Evolutionary conservation across 92 coral and sea anemone genomes (phyloP).

Genomic region (Actinostola sp.): DNA sequence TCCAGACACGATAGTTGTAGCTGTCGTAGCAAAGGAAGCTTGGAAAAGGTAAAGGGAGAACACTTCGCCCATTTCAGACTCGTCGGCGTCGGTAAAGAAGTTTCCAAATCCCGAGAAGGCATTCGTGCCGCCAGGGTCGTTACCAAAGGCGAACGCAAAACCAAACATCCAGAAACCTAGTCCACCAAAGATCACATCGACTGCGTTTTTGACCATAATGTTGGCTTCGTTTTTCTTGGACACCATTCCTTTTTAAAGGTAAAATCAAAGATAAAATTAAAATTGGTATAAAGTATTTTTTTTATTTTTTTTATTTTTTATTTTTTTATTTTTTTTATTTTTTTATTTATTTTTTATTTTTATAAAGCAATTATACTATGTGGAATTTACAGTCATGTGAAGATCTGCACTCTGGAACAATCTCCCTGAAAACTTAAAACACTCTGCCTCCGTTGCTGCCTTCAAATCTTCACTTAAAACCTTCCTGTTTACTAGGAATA

Average conservation of each 20-base stretch:
- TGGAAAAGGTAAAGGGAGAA: conserved; percentile 82
- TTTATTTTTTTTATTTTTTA: background rate
- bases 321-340: too few relatives aligned
- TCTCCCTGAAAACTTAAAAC: too few relatives aligned
- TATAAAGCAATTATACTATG: too few relatives aligned
- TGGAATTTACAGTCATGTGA: too few relatives aligned
- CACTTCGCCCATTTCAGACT: conserved; percentile 77
- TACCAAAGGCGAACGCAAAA: conserved; percentile 75
- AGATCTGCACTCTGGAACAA: too few relatives aligned
- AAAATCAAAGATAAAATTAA: background rate
- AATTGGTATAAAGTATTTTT: background rate
- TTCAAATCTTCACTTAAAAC: too few relatives aligned
- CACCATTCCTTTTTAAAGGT: conserved; percentile 65
- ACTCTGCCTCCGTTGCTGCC: too few relatives aligned
- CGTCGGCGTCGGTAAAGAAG: conserved; percentile 88
- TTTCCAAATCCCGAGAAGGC: conserved; percentile 81
- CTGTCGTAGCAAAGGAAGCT: conserved; percentile 89
- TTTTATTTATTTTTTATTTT: too few relatives aligned
- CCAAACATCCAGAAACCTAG: conserved; percentile 91
- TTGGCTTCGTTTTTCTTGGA: conserved; percentile 85
- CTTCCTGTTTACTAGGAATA: too few relatives aligned
- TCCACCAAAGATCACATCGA: conserved; percentile 87
- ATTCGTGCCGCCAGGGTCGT: conserved; percentile 38
- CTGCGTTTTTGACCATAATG: conserved; percentile 87
- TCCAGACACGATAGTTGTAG: conserved; percentile 85